Evolutionary conservation across 1,140 invertebrate species (phyloP).

Genomic region (Drosophila equinoxialis): DNA sequence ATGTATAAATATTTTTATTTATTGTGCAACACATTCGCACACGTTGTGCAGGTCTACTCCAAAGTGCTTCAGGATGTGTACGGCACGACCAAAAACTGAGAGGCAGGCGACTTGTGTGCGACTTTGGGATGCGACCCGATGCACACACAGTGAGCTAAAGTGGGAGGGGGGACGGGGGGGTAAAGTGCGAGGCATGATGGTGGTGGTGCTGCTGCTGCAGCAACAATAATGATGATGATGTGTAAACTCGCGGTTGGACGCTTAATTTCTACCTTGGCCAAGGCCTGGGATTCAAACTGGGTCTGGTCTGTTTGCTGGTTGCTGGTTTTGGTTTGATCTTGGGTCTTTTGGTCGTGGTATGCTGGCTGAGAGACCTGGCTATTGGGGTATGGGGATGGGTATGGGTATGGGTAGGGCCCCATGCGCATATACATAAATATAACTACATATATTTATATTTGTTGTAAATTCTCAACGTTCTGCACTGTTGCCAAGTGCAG

Average conservation of each 20-base stretch:
- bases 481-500: constrained; percentile 49
- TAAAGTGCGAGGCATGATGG: constrained; percentile 12
- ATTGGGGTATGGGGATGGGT: neutral
- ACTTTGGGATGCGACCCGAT: constrained; percentile 14
- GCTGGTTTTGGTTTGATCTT: constrained; percentile 14
- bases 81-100: constrained; percentile 62
- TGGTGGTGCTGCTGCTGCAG: constrained; percentile 39
- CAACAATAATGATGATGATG: constrained; percentile 81
- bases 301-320: constrained; percentile 5
- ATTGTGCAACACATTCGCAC: constrained; percentile 81
- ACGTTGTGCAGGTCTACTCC: constrained; percentile 51
- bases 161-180: no score
- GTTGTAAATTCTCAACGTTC: constrained; percentile 23
- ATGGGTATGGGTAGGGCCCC: constrained; percentile 24
- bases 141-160: neutral
- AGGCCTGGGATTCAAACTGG: constrained; percentile 40
- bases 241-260: constrained; percentile 80
- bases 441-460: constrained; percentile 18
- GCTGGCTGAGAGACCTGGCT: neutral
- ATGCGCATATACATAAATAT: constrained; percentile 18
- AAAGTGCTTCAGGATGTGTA: constrained; percentile 50
- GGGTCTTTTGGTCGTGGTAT: constrained; percentile 16
- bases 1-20: constrained; percentile 82
- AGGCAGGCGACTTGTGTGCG: constrained; percentile 23
- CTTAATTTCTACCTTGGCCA: constrained; percentile 77